Evolutionary conservation across 2,113 vertebrate species (phyloP), one percentile per base, ranked within the genome.

Genomic region (Hassar affinis): DNA sequence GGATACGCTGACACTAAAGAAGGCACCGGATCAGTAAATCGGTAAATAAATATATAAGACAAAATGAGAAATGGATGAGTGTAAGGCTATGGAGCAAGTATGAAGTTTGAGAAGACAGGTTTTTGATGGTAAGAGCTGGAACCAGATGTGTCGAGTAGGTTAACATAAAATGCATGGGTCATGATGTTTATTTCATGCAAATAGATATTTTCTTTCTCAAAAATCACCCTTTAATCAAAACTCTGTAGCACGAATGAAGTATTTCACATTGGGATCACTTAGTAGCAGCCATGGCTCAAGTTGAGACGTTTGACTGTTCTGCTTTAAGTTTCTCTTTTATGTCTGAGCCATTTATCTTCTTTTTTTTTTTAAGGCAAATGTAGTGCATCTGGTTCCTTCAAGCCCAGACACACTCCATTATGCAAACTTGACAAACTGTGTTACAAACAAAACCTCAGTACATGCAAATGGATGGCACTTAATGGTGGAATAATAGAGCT

Each of bases 371-470:
- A 20, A 38, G 52, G 59, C 20, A 62, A 75, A 83, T 76, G 45
- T 52, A 30, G 47, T 62, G 38, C 75, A 84, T 84, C 75, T 84
- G 82, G 49, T 52, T 84, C 51, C 61, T 83, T 83, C 82, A 83
- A 68, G 59, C 47, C 52, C 82, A 83, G 35, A 7, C 61, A 6
- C 47, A 56, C 59, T 61, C 74, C 59, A 68, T 54, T 78, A 57
- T 69, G 75, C 82, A 84, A 69, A 84, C 49, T 69, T 42, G 47
- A 83, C 51, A 66, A 76, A 75, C 42, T 74, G 18, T 11, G 69
- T 1, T 62, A 35, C 59, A 62, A 22, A 62, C 33, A 45, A 82
- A 82, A 54, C 51, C 10, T 61, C 52, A 49, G 22, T 17, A 10
- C 35, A 42, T 57, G 66, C 51, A 61, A 82, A 74, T 49, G 42